These are phyloP conservation scores for Drosophila falleni DNA, from an alignment of 2,888 invertebrate genomes.

Conservation along the genomic window DNA sequence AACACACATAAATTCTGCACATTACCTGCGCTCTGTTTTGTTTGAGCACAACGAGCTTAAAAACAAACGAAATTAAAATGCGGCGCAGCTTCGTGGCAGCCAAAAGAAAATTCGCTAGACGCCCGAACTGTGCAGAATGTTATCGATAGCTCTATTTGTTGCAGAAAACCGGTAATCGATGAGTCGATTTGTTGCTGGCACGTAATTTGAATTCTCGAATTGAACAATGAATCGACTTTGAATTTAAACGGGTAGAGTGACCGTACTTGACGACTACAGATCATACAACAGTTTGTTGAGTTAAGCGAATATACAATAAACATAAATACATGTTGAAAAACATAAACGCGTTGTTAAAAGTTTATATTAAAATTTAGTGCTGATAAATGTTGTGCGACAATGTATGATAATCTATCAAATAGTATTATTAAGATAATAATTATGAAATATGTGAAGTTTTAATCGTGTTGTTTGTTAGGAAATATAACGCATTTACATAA, in stretches of 20 bases:
- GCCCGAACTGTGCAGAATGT: conserved; percentile 18
- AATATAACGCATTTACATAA: neutral
- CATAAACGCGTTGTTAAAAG: too few relatives aligned
- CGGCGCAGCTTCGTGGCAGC: conserved; percentile 54
- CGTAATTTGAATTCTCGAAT: neutral
- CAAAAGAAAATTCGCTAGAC: conserved; percentile 43
- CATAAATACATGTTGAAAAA: neutral
- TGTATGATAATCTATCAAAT: neutral
- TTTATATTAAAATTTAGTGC: neutral
- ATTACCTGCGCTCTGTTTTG: conserved; percentile 30
- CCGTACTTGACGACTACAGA: neutral
- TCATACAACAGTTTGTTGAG: neutral
- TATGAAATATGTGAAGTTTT: neutral
- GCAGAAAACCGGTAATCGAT: conserved; percentile 2
- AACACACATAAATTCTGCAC: conserved; percentile 32
- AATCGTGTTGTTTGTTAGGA: neutral
- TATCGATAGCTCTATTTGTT: conserved; percentile 27
- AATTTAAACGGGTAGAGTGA: conserved; percentile 5
- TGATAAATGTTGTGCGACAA: neutral
- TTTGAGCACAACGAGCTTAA: conserved; percentile 18
- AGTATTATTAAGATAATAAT: neutral
- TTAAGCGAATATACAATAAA: neutral
- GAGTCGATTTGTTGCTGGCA: neutral
- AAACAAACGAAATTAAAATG: conserved; percentile 51
- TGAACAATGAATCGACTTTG: neutral